Conservation (phyloP, 2,113 vertebrate species). For the Mungos mungo region DNA sequence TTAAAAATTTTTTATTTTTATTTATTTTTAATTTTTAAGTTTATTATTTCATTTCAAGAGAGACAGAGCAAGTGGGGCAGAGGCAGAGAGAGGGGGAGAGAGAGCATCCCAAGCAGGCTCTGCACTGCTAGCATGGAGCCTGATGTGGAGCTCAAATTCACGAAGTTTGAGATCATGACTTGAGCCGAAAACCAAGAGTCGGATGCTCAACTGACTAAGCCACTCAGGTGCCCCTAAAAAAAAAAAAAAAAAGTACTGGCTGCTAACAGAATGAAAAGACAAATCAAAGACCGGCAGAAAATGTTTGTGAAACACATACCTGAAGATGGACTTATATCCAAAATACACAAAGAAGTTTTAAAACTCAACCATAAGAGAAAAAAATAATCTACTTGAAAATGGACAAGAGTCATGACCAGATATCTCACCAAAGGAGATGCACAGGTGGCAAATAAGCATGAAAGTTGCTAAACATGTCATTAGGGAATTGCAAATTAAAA, state of each 20-base stretch:
- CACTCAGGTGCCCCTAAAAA: too few species aligned
- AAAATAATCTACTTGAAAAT: not conserved
- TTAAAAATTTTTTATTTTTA: too few species aligned
- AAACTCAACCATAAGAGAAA: not conserved
- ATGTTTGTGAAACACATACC: not conserved
- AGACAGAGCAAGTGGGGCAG: too few species aligned
- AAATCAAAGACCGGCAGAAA: not conserved
- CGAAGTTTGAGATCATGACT: too few species aligned
- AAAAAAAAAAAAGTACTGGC: not conserved
- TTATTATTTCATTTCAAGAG: too few species aligned
- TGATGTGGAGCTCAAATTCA: too few species aligned
- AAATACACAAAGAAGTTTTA: constrained; percentile 16
- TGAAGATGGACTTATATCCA: not conserved
- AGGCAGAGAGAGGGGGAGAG: too few species aligned
- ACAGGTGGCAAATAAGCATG: not conserved
- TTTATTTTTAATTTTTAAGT: too few species aligned
- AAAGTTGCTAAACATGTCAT: not conserved
- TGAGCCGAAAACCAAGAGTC: too few species aligned
- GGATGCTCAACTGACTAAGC: too few species aligned
- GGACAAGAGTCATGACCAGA: not conserved
- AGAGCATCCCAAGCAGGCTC: too few species aligned
- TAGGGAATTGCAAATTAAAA: not conserved
- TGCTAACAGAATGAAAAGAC: not conserved
- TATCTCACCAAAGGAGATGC: not conserved
- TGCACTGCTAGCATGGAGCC: too few species aligned